Base-by-base conservation (phyloP, 1,140 invertebrate species). In the Drosophila bipectinata region DNA sequence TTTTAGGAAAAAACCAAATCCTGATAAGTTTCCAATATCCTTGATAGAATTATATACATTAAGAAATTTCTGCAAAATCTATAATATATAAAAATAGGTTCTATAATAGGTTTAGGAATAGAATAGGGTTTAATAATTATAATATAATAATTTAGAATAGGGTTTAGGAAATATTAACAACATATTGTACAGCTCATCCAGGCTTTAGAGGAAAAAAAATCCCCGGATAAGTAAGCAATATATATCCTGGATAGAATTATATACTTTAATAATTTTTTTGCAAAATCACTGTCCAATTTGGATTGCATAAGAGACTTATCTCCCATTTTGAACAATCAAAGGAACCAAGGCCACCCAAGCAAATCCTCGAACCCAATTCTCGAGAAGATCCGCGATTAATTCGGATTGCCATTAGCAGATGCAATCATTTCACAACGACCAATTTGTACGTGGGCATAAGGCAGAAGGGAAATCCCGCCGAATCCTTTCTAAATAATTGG, bases 401-500 rank as follows among this genome's bases (percentile, higher is more conserved):
- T 41, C 12, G 2, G 28, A 28, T 28, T n/a, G 34, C 72, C 34
- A 75, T 75, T 75, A 75, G 49, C 62, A 57, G 45, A 57, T 67
- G 60, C 72, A 75, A 59, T 67, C 54, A 59, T 51, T 59, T 59
- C 54, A 37, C 55, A 68, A 47, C 63, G 1, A 55, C 44, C 66
- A 69, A 49, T 57, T 69, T 41, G 26, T 51, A 77, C 68, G 77
- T 80, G 68, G 32, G 60, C 52, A 60, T 28, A 48, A 26, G 56
- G 54, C 18, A 21, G 15, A 39, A 62, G 60, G 78, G 69, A 85
- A 81, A 78, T 77, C 68, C 72, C 63, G 14, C n/a, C 75, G 78
- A 87, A 87, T 87, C 83, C 83, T 83, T 87, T 87, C 82, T 83
- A 87, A 87, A 87, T 88, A 68, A 88, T 72, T 76, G 64, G 60